Evolutionary conservation across 2,888 invertebrate species (phyloP).

Genomic region (Merodon equestris): DNA sequence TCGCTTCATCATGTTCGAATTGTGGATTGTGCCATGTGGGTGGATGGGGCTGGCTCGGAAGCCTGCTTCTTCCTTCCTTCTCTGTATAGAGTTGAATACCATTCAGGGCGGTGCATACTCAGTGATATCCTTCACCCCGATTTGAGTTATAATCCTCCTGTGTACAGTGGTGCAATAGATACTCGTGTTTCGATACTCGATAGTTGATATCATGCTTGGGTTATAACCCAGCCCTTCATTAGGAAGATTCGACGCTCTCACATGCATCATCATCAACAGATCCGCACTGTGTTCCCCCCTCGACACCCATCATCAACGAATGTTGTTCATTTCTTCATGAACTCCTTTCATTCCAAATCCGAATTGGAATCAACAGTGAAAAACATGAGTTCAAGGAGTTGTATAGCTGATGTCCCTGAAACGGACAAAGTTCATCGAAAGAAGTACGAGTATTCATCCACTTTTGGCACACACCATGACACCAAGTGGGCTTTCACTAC

Average conservation of each 20-base stretch:
- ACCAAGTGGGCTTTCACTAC: constrained; percentile 17
- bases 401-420: constrained; percentile 52
- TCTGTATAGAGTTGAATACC: no score
- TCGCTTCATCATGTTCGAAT: no score
- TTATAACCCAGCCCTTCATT: no score
- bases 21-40: no score
- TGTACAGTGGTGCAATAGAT: no score
- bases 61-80: no score
- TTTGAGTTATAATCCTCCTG: no score
- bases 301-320: constrained; percentile 40
- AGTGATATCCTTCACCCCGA: no score
- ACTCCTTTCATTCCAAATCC: constrained; percentile 30
- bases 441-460: constrained; percentile 58
- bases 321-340: constrained; percentile 61
- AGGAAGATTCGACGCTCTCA: constrained; percentile 58
- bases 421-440: constrained; percentile 63
- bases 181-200: no score
- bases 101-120: no score
- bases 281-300: constrained; percentile 27
- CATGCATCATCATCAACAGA: constrained; percentile 51
- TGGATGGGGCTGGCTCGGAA: no score
- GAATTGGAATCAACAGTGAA: constrained; percentile 63
- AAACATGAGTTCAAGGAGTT: constrained; percentile 59
- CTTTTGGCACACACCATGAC: constrained; percentile 51
- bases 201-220: no score